Evolutionary conservation across 2,113 vertebrate species (phyloP), one percentile per base, ranked within the genome.

Genomic region (Vulpes lagopus): DNA sequence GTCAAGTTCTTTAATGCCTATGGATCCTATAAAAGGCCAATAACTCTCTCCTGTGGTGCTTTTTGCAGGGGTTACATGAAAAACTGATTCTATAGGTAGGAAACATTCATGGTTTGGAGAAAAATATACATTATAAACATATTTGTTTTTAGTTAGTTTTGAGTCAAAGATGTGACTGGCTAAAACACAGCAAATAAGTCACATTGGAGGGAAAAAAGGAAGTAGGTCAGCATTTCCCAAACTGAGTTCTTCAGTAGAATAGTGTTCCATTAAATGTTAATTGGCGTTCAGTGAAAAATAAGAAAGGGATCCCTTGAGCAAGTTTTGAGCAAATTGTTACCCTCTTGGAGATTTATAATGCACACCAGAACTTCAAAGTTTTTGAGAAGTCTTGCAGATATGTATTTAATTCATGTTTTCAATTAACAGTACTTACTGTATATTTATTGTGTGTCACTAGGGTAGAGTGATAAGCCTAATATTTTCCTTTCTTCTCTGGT

Each of bases 131-230:
- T 91, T 92, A 85, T 53, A 60, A 94, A 67, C 53, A 57, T 19
- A 53, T 83, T 89, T 94, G 74, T 57, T 89, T 89, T 84, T 91
- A 89, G 60, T 17, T 90, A 90, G 74, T n/a, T 93, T 94, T 90
- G 73, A 20, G 7, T 88, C 35, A 93, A 87, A 86, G 60, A 38
- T 27, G 65, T n/a, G 25, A 71, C 23, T 59, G 5, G 23, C 81
- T 91, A 71, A 60, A 83, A 30, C 30, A 38, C 12, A 88, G 11
- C 53, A 27, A 60, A 22, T 88, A 84, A 65, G 65, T 79, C 30
- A 59, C 16, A 59, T 9, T 30, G 69, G 62, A 78, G 32, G n/a
- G 16, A 17, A 19, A 81, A 89, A 83, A 32, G 32, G 12, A 90
- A 94, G 3, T 17, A 76, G 85, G 23, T 92, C 14, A 73, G 27